A percentile compares a stretch with the other conserved stretches of the same genome.
These are phyloP conservation scores for Ricordea florida DNA, from an alignment of 92 coral and sea anemone species.

Conservation along the genomic window DNA sequence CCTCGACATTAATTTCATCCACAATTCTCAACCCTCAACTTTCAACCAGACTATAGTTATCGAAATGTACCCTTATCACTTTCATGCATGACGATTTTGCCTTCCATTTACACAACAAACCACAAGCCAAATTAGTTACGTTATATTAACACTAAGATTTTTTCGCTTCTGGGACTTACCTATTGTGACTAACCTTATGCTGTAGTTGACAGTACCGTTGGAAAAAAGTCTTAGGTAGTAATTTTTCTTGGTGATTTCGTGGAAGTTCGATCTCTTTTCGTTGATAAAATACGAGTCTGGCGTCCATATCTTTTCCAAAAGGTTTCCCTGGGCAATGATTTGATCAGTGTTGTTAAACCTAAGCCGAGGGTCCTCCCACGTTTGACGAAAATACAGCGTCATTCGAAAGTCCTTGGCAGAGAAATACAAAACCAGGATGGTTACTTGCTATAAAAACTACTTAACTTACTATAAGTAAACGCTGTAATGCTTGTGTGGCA, in stretches of 20 bases:
- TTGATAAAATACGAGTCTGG: conserved; percentile 79
- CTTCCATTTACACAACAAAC: no score
- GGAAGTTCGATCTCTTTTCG: conserved; percentile 75
- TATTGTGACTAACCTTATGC: conserved; percentile 61
- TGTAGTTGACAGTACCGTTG: conserved; percentile 73
- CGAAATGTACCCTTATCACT: no score
- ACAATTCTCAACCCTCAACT: no score
- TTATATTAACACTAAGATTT: no score
- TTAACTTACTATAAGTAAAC: no score
- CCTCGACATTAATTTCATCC: no score
- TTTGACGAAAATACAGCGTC: conserved; percentile 67
- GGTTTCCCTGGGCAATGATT: conserved; percentile 60
- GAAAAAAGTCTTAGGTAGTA: conserved; percentile 63
- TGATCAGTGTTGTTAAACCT: conserved; percentile 20
- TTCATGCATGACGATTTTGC: no score
- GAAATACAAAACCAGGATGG: not conserved
- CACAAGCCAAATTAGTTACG: no score
- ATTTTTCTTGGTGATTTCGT: conserved; percentile 82
- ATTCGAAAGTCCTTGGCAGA: conserved; percentile 54
- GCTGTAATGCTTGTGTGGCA: no score
- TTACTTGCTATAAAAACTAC: no score
- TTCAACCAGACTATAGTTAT: no score
- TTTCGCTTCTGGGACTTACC: no score
- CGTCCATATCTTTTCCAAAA: conserved; percentile 78
- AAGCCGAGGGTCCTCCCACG: conserved; percentile 77